phyloP scores from a whole-genome alignment of 2,888 invertebrate species.

The Teinopalpus imperialis region DNA sequence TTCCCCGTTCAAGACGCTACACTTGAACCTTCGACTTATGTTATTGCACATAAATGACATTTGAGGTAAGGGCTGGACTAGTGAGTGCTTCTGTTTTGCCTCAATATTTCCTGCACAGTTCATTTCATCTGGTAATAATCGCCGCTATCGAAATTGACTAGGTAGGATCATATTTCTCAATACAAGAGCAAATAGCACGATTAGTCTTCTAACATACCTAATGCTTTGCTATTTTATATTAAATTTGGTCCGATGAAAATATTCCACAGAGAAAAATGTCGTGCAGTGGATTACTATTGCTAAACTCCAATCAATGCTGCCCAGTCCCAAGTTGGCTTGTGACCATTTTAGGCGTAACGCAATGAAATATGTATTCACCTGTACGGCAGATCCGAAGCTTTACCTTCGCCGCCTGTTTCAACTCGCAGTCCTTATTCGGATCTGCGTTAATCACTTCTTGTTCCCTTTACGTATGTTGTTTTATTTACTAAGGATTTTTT shows the following conservation, averaged over 20 bases:
- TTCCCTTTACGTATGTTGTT: conserved; percentile 32
- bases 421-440: conserved; percentile 54
- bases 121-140: no score
- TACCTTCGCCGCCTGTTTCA: conserved; percentile 41
- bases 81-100: no score
- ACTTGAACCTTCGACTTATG: no score
- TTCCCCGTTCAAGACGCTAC: no score
- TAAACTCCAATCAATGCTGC: conserved; percentile 47
- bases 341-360: conserved; percentile 53
- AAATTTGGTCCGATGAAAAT: no score
- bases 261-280: conserved; percentile 36
- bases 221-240: no score
- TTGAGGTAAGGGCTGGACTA: no score
- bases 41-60: no score
- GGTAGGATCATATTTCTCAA: no score
- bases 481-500: conserved; percentile 20
- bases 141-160: no score
- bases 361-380: conserved; percentile 56
- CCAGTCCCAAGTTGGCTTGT: conserved; percentile 47
- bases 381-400: conserved; percentile 45
- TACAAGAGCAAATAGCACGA: not conserved
- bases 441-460: conserved; percentile 52
- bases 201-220: not conserved
- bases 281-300: conserved; percentile 43
- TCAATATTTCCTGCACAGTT: no score